Conservation (phyloP, 2,113 vertebrate genomes). For the Macrotis lagotis region DNA sequence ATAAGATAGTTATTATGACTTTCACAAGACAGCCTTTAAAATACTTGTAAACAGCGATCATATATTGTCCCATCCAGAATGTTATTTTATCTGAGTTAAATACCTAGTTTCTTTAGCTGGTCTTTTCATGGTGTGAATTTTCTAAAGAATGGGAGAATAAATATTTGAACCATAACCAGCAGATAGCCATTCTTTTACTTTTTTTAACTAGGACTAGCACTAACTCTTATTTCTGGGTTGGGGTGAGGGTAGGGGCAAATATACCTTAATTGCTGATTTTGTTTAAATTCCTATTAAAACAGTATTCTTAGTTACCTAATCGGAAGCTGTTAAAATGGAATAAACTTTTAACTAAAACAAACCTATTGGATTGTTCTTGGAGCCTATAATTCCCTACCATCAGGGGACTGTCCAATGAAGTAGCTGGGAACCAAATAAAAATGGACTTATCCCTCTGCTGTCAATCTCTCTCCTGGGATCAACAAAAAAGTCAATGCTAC, state of each 20-base stretch:
- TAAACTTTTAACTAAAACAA: neutral
- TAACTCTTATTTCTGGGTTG: neutral
- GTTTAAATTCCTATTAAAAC: neutral
- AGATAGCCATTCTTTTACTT: neutral
- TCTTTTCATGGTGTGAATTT: neutral
- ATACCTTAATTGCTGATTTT: neutral
- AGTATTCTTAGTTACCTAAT: conserved; percentile 1
- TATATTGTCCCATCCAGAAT: neutral
- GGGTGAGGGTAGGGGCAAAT: neutral
- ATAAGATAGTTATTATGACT: neutral
- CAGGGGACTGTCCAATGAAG: neutral
- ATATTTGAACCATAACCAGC: conserved; percentile 1
- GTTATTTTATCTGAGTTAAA: neutral
- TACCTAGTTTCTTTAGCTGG: neutral
- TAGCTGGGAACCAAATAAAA: conserved; percentile 29
- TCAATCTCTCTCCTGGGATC: conserved; percentile 25
- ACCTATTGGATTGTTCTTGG: conserved; percentile 2
- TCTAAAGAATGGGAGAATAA: neutral
- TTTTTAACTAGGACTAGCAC: neutral
- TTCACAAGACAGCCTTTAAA: neutral
- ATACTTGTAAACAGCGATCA: neutral
- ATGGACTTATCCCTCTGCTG: neutral
- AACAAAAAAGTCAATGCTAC: neutral
- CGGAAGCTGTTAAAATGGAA: conserved; percentile 25
- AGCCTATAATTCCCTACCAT: neutral